These are phyloP conservation scores for Galendromus occidentalis DNA, from an alignment of 1,140 invertebrate genomes.

Conservation along the genomic window DNA sequence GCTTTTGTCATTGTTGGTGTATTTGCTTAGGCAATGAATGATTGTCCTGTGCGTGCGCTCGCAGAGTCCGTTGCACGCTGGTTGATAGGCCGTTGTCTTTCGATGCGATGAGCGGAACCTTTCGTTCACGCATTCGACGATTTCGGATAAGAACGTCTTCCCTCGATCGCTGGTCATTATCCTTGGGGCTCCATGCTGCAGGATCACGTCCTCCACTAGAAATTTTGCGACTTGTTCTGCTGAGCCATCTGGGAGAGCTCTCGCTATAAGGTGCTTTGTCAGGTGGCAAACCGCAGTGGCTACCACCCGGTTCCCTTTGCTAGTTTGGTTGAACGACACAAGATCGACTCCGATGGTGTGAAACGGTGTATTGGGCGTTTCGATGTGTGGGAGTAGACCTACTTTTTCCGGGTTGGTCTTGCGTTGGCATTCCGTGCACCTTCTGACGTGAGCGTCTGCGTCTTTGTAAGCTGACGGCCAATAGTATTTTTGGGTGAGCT, in stretches of 20 bases:
- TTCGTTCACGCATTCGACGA: not conserved
- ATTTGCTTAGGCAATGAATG: not conserved
- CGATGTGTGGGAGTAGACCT: not conserved
- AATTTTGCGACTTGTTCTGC: too few relatives aligned
- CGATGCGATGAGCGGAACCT: not conserved
- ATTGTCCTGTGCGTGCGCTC: not conserved
- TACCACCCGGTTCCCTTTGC: too few relatives aligned
- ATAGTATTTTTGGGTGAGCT: not conserved
- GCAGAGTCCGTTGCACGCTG: too few relatives aligned
- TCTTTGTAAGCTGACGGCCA: not conserved
- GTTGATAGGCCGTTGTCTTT: too few relatives aligned
- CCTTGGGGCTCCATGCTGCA: too few relatives aligned
- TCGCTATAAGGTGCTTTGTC: not conserved
- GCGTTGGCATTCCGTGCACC: not conserved
- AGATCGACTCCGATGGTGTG: not conserved
- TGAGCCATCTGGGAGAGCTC: not conserved
- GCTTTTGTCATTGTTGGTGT: too few relatives aligned
- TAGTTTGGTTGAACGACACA: not conserved
- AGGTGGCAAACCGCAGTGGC: too few relatives aligned
- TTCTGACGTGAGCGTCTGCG: not conserved
- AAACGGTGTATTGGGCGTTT: not conserved
- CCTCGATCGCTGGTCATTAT: not conserved
- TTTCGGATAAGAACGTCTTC: not conserved
- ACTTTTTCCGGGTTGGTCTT: not conserved
- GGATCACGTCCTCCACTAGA: not conserved